These are phyloP conservation scores for Propithecus perrieri DNA, from an alignment of 2,797 vertebrate genomes.

Conservation along the genomic window DNA sequence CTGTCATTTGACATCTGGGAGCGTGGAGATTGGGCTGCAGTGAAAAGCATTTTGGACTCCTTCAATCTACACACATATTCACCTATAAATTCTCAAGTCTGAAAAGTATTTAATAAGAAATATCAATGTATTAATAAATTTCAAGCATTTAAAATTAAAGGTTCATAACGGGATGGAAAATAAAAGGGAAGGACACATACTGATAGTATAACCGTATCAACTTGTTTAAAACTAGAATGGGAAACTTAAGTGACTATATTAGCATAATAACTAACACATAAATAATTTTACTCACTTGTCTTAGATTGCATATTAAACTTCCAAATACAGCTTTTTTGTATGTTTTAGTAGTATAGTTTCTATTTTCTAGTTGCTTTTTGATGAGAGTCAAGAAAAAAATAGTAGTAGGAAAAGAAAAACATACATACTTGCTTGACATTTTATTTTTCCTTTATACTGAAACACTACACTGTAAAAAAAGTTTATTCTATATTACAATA, in stretches of 20 bases:
- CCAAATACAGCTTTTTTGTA: neutral
- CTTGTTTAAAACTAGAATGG: neutral
- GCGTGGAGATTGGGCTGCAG: constrained; percentile 59
- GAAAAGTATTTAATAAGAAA: constrained; percentile 61
- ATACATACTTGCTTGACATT: neutral
- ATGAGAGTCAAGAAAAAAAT: constrained; percentile 11
- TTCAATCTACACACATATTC: constrained; percentile 67
- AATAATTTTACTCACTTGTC: neutral
- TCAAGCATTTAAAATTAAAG: constrained; percentile 66
- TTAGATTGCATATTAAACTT: neutral
- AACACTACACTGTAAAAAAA: neutral
- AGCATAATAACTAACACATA: neutral
- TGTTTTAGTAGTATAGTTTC: neutral
- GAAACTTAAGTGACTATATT: neutral
- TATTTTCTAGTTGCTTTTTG: constrained; percentile 27
- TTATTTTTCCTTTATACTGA: constrained; percentile 32
- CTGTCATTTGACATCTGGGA: constrained; percentile 77
- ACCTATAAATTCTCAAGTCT: constrained; percentile 58
- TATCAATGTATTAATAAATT: constrained; percentile 43
- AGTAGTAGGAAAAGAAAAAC: neutral
- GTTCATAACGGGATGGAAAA: constrained; percentile 25
- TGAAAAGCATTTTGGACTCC: constrained; percentile 44
- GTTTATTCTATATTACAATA: neutral
- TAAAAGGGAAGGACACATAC: neutral
- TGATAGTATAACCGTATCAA: neutral